Conservation (phyloP, 2,888 invertebrate species). For the Lampropteryx suffumata region DNA sequence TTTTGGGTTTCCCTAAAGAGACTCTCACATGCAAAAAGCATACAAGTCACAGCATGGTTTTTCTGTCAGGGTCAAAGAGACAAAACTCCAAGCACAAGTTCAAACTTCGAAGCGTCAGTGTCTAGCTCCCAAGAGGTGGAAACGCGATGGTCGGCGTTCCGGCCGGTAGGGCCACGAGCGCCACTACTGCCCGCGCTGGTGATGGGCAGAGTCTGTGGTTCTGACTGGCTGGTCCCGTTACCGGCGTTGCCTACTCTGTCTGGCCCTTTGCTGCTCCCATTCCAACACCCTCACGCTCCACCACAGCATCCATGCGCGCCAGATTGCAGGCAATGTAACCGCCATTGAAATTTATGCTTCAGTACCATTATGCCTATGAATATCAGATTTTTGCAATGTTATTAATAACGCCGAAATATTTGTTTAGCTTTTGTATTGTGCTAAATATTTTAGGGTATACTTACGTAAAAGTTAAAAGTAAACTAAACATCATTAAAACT, state of each 20-base stretch:
- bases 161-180: slow-evolving; percentile 75
- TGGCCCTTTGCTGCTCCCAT: slow-evolving; percentile 63
- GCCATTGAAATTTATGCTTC: slow-evolving; percentile 46
- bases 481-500: too few species aligned
- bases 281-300: slow-evolving; percentile 65
- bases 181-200: slow-evolving; percentile 72
- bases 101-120: slow-evolving; percentile 60
- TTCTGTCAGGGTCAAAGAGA: slow-evolving; percentile 59
- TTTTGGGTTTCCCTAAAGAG: too few species aligned
- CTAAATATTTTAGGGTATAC: too few species aligned
- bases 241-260: slow-evolving; percentile 71
- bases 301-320: slow-evolving; percentile 66
- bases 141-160: slow-evolving; percentile 74
- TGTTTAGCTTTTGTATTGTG: too few species aligned
- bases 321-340: slow-evolving; percentile 75
- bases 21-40: too few species aligned
- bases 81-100: slow-evolving; percentile 48
- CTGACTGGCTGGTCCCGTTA: slow-evolving; percentile 76
- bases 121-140: slow-evolving; percentile 66
- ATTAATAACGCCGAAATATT: slow-evolving; percentile 14
- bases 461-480: too few species aligned
- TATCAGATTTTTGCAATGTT: slow-evolving; percentile 11
- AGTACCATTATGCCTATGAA: not conserved
- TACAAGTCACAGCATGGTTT: not conserved
- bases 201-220: slow-evolving; percentile 78